phyloP scores from a whole-genome alignment of 2,888 invertebrate species.

The Cynaeus angustus region DNA sequence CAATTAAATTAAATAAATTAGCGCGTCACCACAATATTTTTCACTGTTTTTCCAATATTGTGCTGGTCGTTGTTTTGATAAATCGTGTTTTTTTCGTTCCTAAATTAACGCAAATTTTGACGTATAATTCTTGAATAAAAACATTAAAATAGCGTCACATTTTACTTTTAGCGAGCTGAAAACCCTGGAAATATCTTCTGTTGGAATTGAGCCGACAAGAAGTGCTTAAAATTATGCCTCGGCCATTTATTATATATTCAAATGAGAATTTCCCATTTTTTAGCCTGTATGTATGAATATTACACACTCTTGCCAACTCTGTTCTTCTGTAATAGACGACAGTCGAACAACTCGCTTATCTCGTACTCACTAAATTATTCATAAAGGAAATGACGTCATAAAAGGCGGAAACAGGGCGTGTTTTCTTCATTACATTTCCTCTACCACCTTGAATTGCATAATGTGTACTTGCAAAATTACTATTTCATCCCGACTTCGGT shows the following conservation, averaged over 20 bases:
- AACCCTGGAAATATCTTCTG: constrained; percentile 39
- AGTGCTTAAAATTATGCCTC: constrained; percentile 42
- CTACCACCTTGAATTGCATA: constrained; percentile 49
- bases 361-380: constrained; percentile 62
- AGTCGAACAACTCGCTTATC: constrained; percentile 48
- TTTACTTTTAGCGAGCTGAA: constrained; percentile 32
- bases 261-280: constrained; percentile 49
- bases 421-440: constrained; percentile 64
- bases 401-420: constrained; percentile 64
- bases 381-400: constrained; percentile 65
- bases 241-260: constrained; percentile 43
- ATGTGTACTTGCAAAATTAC: constrained; percentile 44
- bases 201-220: constrained; percentile 45
- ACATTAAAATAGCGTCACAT: constrained; percentile 46
- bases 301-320: constrained; percentile 51
- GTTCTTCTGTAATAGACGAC: constrained; percentile 45
- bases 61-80: constrained; percentile 26
- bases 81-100: constrained; percentile 23
- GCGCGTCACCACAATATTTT: not conserved
- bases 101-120: constrained; percentile 47
- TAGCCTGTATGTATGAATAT: constrained; percentile 51
- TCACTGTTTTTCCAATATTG: constrained; percentile 9
- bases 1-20: too few species aligned
- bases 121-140: constrained; percentile 44
- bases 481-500: constrained; percentile 21